These are phyloP conservation scores for Ectemnius lituratus DNA, from an alignment of 2,888 invertebrate genomes.

Conservation along the genomic window DNA sequence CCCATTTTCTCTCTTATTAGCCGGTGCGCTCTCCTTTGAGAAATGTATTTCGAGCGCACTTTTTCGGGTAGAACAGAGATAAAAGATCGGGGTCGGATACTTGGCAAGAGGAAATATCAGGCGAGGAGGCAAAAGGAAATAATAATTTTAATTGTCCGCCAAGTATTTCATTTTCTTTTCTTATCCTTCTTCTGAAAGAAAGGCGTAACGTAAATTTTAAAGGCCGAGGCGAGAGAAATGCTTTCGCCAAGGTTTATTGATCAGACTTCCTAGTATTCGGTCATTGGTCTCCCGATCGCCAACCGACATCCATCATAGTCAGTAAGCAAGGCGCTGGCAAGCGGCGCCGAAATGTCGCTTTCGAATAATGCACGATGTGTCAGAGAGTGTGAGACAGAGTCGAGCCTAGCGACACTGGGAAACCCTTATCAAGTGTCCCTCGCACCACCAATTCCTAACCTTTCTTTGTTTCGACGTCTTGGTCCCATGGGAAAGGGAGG, in stretches of 20 bases:
- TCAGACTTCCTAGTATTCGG: not conserved
- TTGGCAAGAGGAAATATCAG: not conserved
- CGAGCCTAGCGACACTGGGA: slow-evolving; percentile 10
- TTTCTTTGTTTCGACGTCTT: slow-evolving; percentile 24
- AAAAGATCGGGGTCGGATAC: not conserved
- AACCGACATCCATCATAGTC: slow-evolving; percentile 1
- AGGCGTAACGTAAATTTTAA: too few species aligned
- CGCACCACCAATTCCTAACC: slow-evolving; percentile 22
- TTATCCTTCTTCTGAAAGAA: not conserved
- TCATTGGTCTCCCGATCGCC: not conserved
- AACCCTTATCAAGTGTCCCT: slow-evolving; percentile 28
- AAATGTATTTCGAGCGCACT: not conserved
- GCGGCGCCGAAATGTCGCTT: slow-evolving; percentile 3
- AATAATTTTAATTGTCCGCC: not conserved
- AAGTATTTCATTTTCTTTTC: not conserved
- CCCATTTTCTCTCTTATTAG: slow-evolving; percentile 4
- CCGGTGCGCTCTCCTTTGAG: not conserved
- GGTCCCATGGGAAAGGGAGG: slow-evolving; percentile 16
- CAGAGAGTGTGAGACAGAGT: not conserved
- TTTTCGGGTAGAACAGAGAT: not conserved
- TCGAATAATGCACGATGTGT: slow-evolving; percentile 11
- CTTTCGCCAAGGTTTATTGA: slow-evolving; percentile 1
- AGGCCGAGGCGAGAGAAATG: too few species aligned
- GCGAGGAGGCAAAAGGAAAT: not conserved
- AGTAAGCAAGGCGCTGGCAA: not conserved